Conservation (phyloP, 1,140 invertebrate genomes). For the Proales similis region DNA sequence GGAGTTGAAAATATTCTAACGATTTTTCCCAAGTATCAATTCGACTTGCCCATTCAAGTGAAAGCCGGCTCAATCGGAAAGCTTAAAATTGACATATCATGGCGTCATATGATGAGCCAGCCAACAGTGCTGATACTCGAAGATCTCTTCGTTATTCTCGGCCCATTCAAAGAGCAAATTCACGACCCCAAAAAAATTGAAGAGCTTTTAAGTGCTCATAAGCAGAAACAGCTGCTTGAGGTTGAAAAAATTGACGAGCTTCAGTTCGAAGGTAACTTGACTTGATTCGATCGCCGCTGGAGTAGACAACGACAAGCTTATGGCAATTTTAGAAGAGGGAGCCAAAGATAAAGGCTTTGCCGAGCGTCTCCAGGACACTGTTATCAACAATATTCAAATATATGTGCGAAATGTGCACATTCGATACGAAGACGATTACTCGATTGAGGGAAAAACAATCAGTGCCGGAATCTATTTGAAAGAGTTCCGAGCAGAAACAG, state of each 20-base stretch:
- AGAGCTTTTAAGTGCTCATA: conserved; percentile 5
- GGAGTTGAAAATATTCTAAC: background rate
- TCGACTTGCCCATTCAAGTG: conserved; percentile 32
- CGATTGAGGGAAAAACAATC: conserved; percentile 1
- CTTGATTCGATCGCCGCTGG: too few species aligned
- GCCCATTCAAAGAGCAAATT: conserved; percentile 20
- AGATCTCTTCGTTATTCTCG: conserved; percentile 31
- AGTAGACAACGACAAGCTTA: too few species aligned
- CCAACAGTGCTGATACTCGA: conserved; percentile 11
- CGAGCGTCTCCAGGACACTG: conserved; percentile 28
- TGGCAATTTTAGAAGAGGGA: conserved; percentile 2
- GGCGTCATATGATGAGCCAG: conserved; percentile 29
- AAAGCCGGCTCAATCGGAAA: conserved; percentile 26
- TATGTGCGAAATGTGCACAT: conserved; percentile 30
- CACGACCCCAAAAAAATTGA: conserved; percentile 25
- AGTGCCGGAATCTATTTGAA: conserved; percentile 26
- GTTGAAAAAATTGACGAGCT: conserved; percentile 30
- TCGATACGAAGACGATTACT: conserved; percentile 35
- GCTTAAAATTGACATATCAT: conserved; percentile 33
- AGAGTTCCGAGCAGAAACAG: conserved; percentile 36
- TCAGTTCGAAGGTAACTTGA: conserved; percentile 4
- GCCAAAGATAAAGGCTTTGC: conserved; percentile 31
- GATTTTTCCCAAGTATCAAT: conserved; percentile 3
- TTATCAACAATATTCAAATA: conserved; percentile 37
- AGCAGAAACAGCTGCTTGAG: conserved; percentile 25